A percentile compares a stretch with the other conserved stretches of the same genome.
Conservation (phyloP, 2,797 vertebrate genomes). For the Pseudochirops corinnae region DNA sequence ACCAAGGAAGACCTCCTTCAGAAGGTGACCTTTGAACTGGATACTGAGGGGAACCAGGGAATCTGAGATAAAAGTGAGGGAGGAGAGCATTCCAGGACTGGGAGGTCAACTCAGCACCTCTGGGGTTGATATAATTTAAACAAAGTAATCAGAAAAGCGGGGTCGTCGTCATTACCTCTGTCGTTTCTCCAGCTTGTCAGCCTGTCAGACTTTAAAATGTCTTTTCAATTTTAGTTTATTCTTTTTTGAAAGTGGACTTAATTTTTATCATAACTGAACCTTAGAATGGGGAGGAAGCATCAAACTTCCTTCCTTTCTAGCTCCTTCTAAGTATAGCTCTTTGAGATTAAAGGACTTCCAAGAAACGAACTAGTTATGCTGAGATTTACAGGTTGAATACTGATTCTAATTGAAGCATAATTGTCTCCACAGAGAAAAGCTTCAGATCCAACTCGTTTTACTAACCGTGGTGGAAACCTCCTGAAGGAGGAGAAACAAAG, state of each 20-base stretch:
- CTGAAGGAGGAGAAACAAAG: slow-evolving; percentile 96
- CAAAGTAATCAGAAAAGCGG: not conserved
- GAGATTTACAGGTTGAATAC: not conserved
- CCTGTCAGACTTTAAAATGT: not conserved
- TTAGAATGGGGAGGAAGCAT: not conserved
- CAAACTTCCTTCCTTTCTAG: not conserved
- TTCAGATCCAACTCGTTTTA: slow-evolving; percentile 92
- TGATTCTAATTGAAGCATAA: slow-evolving; percentile 13
- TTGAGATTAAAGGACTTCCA: not conserved
- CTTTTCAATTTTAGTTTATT: not conserved
- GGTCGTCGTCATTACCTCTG: not conserved
- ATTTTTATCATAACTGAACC: not conserved
- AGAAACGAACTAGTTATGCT: not conserved
- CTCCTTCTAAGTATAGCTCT: not conserved
- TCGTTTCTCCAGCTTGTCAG: not conserved
- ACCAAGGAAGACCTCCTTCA: not conserved
- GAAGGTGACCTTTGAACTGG: not conserved
- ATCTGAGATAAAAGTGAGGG: not conserved
- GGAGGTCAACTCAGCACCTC: not conserved
- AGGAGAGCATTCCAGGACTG: not conserved
- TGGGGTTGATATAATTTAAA: not conserved
- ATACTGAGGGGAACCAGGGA: not conserved
- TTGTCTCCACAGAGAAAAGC: slow-evolving; percentile 90
- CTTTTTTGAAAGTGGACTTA: not conserved
- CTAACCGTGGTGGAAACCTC: slow-evolving; percentile 95